Evolutionary conservation across 2,113 vertebrate genomes (phyloP), one percentile per base, ranked within the genome.

Genomic region (Zosterops borbonicus): DNA sequence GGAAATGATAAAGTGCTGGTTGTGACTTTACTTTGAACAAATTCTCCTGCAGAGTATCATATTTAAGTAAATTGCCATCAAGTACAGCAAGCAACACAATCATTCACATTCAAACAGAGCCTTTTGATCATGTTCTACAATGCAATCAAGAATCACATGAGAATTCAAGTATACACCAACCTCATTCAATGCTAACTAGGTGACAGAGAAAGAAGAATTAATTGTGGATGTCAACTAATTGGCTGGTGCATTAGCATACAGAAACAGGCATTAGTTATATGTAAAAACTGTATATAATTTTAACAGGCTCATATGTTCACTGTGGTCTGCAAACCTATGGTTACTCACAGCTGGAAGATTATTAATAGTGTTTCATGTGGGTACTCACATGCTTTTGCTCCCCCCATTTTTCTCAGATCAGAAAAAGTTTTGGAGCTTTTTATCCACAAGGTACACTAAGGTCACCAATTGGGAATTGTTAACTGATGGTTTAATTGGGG

Each of bases 41-140:
- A 71, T 97, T 97, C 97, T 97, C 97, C 97, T 98, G 97, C 97
- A 96, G 97, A 97, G 97, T 98, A 98, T 98, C 97, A 97, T 97
- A 97, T 98, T 98, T 97, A 98, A 98, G 97, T 97, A 98, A 98
- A 98, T 98, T 98, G 97, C 97, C 94, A 97, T 97, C 96, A 97
- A 97, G 88, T 96, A 97, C 91, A 95, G 94, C 24, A 39, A 97
- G 96, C 91, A 96, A 95, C 81, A 96, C 91, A 98, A 98, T 98
- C 96, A 97, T 96, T 97, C 92, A 97, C 96, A 95, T 98, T 97
- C 74, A 93, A 95, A 92, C 77, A 77, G 96, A 97, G 71, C 62
- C 97, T 98, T 98, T 98, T 98, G 97, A 98, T 98, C 98, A 98
- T 96, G 89, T 93, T 96, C 95, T 97, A 96, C 96, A 96, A 95